Percentiles rank a stretch among this genome's conserved stretches.
Evolutionary conservation across 2,797 vertebrate species (phyloP).

Genomic region (Notolabrus celidotus): DNA sequence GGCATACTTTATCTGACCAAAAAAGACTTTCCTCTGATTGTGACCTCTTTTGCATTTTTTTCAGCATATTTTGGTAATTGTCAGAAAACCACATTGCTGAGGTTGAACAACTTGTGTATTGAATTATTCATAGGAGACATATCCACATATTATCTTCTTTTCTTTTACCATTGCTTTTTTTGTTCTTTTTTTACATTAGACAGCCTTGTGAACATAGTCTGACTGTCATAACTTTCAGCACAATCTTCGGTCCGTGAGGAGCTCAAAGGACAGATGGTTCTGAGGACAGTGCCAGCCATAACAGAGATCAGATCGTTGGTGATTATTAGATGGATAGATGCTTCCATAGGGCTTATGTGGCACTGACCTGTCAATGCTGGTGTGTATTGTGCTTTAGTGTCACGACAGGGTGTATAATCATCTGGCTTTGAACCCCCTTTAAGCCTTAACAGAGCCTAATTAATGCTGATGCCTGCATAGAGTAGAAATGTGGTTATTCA

Average conservation of each 20-base stretch:
- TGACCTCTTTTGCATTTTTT: too few species aligned
- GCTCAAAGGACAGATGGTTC: neutral
- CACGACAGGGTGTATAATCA: constrained; percentile 25
- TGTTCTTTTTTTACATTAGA: neutral
- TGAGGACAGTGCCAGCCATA: neutral
- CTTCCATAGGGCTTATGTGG: constrained; percentile 10
- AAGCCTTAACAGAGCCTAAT: neutral
- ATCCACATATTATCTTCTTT: too few species aligned
- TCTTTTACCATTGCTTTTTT: too few species aligned
- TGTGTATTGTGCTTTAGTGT: constrained; percentile 41
- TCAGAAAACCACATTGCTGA: too few species aligned
- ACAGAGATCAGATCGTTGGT: neutral
- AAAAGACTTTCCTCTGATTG: too few species aligned
- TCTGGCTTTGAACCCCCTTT: constrained; percentile 32
- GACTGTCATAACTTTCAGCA: neutral
- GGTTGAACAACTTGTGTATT: too few species aligned
- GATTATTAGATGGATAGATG: neutral
- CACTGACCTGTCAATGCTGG: constrained; percentile 23
- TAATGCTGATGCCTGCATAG: neutral
- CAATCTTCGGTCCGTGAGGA: too few species aligned
- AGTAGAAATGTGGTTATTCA: neutral
- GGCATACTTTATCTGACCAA: too few species aligned
- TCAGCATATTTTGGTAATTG: too few species aligned
- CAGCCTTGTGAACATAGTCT: neutral
- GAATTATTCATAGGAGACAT: too few species aligned